Conservation (phyloP, 2,113 vertebrate genomes). For the Hemicordylus capensis region DNA sequence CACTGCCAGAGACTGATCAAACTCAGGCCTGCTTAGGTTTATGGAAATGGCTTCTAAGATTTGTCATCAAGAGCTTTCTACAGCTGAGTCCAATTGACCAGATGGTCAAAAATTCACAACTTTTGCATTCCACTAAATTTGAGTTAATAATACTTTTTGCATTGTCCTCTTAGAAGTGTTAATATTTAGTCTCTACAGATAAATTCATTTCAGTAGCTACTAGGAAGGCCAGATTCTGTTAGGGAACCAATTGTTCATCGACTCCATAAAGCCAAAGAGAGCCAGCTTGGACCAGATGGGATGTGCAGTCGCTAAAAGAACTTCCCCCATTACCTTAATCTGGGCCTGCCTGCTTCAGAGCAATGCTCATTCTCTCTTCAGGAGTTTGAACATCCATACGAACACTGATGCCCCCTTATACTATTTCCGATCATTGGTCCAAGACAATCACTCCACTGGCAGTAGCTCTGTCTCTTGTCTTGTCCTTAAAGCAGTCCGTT, state of each 20-base stretch:
- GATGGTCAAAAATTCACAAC: not conserved
- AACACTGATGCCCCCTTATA: not conserved
- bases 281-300: not conserved
- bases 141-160: not conserved
- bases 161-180: not conserved
- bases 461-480: not conserved
- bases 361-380: too few relatives aligned
- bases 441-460: not conserved
- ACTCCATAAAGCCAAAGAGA: not conserved
- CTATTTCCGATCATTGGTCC: not conserved
- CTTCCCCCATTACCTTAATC: not conserved
- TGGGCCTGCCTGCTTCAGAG: not conserved
- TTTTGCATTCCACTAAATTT: not conserved
- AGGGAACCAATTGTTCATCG: not conserved
- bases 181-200: not conserved
- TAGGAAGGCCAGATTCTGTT: not conserved
- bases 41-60: not conserved
- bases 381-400: not conserved
- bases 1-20: too few relatives aligned
- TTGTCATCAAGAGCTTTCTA: not conserved
- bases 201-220: not conserved
- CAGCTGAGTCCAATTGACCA: not conserved
- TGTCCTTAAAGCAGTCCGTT: not conserved
- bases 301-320: not conserved
- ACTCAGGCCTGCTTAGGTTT: not conserved